Conservation (phyloP, 2,888 invertebrate species). For the Kryphioiulus occultus region DNA sequence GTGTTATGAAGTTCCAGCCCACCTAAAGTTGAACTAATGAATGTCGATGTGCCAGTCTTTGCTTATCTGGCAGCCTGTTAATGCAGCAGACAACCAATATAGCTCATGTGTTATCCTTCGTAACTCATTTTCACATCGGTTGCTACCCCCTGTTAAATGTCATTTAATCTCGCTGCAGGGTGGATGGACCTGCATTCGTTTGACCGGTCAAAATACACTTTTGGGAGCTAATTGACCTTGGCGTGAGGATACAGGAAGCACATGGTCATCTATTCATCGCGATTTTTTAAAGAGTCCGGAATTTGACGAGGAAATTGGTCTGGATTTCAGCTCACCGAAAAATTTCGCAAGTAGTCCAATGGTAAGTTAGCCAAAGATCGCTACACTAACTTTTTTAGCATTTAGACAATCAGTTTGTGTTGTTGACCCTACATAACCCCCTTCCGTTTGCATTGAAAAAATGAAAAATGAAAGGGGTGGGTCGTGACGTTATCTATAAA, state of each 20-base stretch:
- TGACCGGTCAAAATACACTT: neutral
- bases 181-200: neutral
- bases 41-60: neutral
- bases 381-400: neutral
- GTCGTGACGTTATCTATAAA: neutral
- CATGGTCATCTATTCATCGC: neutral
- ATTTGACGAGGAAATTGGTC: neutral
- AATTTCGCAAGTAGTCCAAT: neutral
- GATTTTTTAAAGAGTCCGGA: neutral
- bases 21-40: neutral
- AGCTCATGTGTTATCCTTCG: neutral
- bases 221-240: neutral
- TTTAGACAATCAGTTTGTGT: neutral
- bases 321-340: neutral
- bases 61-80: neutral
- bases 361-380: neutral
- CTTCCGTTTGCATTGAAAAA: neutral
- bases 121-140: neutral
- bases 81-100: no score
- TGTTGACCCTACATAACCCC: neutral
- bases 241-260: conserved; percentile 3
- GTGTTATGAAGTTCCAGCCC: neutral
- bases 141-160: neutral
- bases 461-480: neutral
- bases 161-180: conserved; percentile 1